phyloP scores from a whole-genome alignment of 1,140 invertebrate species.

The Grapholita molesta region DNA sequence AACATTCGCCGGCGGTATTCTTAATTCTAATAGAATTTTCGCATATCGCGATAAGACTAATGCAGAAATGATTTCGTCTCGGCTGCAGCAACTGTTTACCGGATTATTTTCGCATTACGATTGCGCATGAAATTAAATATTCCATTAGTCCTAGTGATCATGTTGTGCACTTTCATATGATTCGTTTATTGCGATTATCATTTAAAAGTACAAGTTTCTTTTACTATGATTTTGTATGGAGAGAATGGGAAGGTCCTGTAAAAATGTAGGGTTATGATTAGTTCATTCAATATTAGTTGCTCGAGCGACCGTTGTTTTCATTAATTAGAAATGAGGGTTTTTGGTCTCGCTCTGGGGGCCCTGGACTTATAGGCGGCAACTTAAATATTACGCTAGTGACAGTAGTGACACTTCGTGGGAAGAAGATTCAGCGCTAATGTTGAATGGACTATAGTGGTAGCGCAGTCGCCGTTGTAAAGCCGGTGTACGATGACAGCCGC shows the following conservation, averaged over 20 bases:
- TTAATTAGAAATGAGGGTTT: no score
- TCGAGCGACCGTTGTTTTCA: no score
- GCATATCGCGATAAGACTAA: neutral
- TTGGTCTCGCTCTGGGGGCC: no score
- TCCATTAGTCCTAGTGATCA: neutral
- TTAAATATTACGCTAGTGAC: no score
- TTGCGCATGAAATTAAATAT: neutral
- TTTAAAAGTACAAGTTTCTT: no score
- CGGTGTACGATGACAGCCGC: slow-evolving; percentile 42
- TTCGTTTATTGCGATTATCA: neutral
- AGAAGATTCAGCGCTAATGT: no score
- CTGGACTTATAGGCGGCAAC: no score
- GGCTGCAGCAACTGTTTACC: neutral
- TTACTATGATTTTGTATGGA: neutral
- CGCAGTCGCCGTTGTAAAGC: neutral
- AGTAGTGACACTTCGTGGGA: no score
- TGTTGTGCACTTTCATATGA: neutral
- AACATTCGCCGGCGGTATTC: neutral
- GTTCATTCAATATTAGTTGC: neutral
- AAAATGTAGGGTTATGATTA: neutral
- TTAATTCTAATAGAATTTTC: slow-evolving; percentile 1
- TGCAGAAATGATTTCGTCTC: neutral
- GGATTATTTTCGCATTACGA: neutral
- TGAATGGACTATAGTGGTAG: no score
- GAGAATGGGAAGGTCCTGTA: neutral